Evolutionary conservation across 2,797 vertebrate species (phyloP), one percentile per base, ranked within the genome.

Genomic region (Ficedula albicollis): DNA sequence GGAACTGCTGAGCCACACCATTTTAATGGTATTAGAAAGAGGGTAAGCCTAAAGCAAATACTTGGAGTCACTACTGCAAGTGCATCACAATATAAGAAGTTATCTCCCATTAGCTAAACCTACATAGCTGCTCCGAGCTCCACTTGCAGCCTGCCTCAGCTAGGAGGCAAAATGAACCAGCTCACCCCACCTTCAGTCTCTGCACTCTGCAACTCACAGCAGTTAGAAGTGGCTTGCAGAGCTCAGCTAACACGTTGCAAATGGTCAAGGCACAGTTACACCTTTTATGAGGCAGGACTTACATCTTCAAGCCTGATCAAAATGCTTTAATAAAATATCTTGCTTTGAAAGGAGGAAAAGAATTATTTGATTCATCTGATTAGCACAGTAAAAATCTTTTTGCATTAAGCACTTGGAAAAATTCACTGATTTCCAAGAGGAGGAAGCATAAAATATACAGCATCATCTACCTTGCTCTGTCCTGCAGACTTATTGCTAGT

Each of bases 1-100:
- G 96, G 83, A 95, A 94, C 91, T 91, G 96, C 95, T 97, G 95
- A 97, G 95, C 95, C 95, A 90, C 92, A 94, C 94, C 52, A n/a
- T 91, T 96, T 96, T 95, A 96, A 94, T 95, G 91, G 89, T 46
- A 96, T 96, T 96, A 96, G 89, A 77, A 86, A 94, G 77, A 96
- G 74, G 74, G 91, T 94, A 93, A 96, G 89, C 95, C 95, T 86
- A 93, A 95, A 96, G 94, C 93, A 97, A 97, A 96, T 89, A 94
- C 94, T 94, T 74, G 67, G 91, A 93, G 83, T 93, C 83, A 93
- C 76, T 91, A 38, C 30, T 95, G 93, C 92, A 84, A 97, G 90
- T 88, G 93, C 87, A 88, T 95, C 76, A 78, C 76, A 51, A 41
- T 86, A 38, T 90, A 86, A 94, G 93, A 77, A 91, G 80, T 95